These are phyloP conservation scores for Orestias chungarensis DNA, from an alignment of 2,797 vertebrate species.

Conservation along the genomic window DNA sequence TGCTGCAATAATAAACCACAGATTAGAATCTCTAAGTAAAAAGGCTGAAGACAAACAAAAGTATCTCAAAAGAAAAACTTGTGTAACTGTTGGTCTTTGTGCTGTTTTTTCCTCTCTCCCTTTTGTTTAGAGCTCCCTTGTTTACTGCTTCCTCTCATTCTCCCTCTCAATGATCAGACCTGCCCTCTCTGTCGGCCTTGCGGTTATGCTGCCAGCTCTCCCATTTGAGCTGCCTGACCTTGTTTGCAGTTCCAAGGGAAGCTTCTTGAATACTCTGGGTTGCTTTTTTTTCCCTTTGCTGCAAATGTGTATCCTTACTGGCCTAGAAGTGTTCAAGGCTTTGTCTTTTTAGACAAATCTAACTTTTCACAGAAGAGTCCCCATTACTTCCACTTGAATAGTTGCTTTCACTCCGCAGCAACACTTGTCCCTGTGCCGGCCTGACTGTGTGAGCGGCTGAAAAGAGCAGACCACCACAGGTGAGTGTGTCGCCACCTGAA, in stretches of 20 bases:
- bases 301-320: constrained; percentile 3
- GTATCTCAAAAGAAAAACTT: background rate
- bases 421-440: background rate
- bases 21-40: background rate
- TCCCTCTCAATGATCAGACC: constrained; percentile 16
- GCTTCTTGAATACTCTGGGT: constrained; percentile 5
- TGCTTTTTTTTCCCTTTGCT: background rate
- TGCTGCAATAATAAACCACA: background rate
- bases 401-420: constrained; percentile 13
- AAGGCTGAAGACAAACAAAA: background rate
- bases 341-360: constrained; percentile 1
- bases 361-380: background rate
- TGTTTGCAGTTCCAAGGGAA: constrained; percentile 12
- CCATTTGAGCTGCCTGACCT: constrained; percentile 24
- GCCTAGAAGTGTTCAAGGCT: constrained; percentile 1
- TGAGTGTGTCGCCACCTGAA: constrained; percentile 2
- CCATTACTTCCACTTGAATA: constrained; percentile 6
- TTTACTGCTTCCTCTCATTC: background rate
- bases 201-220: constrained; percentile 21
- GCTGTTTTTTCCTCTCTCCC: background rate
- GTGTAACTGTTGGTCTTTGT: constrained; percentile 7
- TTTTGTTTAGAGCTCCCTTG: constrained; percentile 4
- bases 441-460: background rate
- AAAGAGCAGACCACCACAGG: constrained; percentile 7
- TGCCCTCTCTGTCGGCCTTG: constrained; percentile 17